Evolutionary conservation across 1,140 invertebrate species (phyloP).

Genomic region (Spodoptera litura): DNA sequence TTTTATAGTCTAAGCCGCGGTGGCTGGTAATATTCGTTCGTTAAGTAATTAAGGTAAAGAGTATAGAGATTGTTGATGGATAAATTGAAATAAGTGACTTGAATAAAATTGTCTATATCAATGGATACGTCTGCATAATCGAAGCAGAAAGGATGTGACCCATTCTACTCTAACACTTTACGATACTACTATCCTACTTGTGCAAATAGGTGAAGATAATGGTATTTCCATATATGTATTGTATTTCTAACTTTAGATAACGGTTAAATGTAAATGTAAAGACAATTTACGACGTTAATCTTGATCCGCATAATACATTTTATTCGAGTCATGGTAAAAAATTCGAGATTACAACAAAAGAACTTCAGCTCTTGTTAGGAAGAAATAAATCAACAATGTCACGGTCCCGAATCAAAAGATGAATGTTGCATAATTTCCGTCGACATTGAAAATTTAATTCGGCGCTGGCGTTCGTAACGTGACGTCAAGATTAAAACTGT

Average conservation of each 20-base stretch:
- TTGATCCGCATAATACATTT: background rate
- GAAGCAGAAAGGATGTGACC: slow-evolving; percentile 25
- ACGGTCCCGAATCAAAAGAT: slow-evolving; percentile 2
- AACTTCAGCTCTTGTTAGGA: slow-evolving; percentile 1
- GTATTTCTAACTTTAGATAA: too few relatives aligned
- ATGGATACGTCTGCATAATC: slow-evolving; percentile 16
- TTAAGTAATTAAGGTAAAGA: background rate
- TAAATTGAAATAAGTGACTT: background rate
- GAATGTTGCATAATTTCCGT: slow-evolving; percentile 23
- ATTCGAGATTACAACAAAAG: background rate
- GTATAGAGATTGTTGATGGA: background rate
- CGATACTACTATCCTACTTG: background rate
- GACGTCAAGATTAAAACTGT: slow-evolving; percentile 42
- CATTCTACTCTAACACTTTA: slow-evolving; percentile 13
- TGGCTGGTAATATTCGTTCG: background rate
- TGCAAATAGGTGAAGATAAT: background rate
- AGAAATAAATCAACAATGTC: slow-evolving; percentile 20
- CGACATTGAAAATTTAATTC: slow-evolving; percentile 5
- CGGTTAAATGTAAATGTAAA: too few relatives aligned
- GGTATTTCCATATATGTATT: too few relatives aligned
- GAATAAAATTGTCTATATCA: background rate
- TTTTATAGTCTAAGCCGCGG: background rate
- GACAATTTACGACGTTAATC: too few relatives aligned
- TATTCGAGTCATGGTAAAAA: background rate
- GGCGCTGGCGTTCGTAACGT: slow-evolving; percentile 6